phyloP scores from a whole-genome alignment of 2,888 invertebrate genomes.

The Amphipoea oculea region DNA sequence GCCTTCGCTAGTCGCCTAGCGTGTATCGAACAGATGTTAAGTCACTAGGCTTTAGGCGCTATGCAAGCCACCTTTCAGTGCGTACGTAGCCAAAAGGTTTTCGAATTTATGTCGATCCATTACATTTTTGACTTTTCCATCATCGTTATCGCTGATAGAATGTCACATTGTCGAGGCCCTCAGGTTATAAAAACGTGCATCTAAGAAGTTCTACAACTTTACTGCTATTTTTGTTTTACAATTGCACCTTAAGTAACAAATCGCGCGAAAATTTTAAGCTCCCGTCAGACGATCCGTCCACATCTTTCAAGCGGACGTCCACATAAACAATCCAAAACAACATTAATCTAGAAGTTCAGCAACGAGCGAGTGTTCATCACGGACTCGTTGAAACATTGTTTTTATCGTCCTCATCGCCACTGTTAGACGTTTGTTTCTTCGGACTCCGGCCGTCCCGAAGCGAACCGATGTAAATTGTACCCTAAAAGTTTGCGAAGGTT shows the following conservation, averaged over 20 bases:
- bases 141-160: background rate
- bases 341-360: slow-evolving; percentile 61
- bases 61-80: too few relatives aligned
- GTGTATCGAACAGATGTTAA: too few relatives aligned
- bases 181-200: background rate
- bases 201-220: background rate
- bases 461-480: slow-evolving; percentile 74
- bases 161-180: background rate
- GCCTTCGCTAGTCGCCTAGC: too few relatives aligned
- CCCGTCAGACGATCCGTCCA: slow-evolving; percentile 1
- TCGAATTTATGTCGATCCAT: background rate
- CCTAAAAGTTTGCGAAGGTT: slow-evolving; percentile 72
- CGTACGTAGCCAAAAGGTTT: background rate
- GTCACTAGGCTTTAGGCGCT: too few relatives aligned
- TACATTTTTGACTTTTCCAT: background rate
- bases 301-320: slow-evolving; percentile 32
- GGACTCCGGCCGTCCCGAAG: slow-evolving; percentile 58
- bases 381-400: slow-evolving; percentile 50
- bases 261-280: slow-evolving; percentile 18
- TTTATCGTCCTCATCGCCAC: slow-evolving; percentile 62
- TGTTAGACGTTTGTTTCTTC: slow-evolving; percentile 63
- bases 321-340: slow-evolving; percentile 61
- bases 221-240: background rate
- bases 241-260: slow-evolving; percentile 17
- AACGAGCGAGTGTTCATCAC: slow-evolving; percentile 52